Evolutionary conservation across 1,140 invertebrate genomes (phyloP).

Genomic region (Eciton burchellii): DNA sequence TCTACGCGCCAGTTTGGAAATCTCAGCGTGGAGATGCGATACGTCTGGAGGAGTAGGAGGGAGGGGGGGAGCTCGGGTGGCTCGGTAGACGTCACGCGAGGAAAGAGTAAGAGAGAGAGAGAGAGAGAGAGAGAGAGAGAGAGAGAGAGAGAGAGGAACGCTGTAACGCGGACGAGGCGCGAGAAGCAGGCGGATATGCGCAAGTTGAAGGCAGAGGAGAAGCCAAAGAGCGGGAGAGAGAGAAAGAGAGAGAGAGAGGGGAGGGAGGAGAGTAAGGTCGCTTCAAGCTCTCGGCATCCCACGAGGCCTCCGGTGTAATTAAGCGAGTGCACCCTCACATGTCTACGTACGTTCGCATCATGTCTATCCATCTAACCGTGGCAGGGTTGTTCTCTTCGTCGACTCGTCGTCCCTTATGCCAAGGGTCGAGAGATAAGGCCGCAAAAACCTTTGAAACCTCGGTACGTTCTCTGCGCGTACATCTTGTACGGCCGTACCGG

Average conservation of each 20-base stretch:
- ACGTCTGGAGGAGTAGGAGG: constrained; percentile 63
- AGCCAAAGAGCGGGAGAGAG: constrained; percentile 59
- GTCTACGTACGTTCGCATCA: constrained; percentile 83
- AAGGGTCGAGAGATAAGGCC: constrained; percentile 72
- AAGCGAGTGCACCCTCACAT: constrained; percentile 85
- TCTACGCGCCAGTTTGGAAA: constrained; percentile 77
- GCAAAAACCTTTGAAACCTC: constrained; percentile 77
- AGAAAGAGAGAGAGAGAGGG: constrained; percentile 52
- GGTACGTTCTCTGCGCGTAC: constrained; percentile 54
- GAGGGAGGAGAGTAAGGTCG: constrained; percentile 76
- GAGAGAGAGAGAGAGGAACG: constrained; percentile 21
- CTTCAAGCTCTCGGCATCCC: constrained; percentile 82
- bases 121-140: constrained; percentile 22
- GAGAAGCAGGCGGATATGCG: constrained; percentile 59
- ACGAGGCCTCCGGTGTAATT: constrained; percentile 84
- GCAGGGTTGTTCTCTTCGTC: constrained; percentile 79
- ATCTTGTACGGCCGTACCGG: constrained; percentile 57
- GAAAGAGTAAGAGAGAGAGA: constrained; percentile 60
- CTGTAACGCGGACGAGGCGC: constrained; percentile 58
- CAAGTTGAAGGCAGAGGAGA: constrained; percentile 64
- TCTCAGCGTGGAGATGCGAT: constrained; percentile 78
- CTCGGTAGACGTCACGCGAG: constrained; percentile 74
- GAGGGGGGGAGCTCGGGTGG: constrained; percentile 55
- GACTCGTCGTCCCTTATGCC: constrained; percentile 66
- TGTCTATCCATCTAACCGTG: constrained; percentile 82